Conservation (phyloP, 2,113 vertebrate species). For the Sprattus sprattus region DNA sequence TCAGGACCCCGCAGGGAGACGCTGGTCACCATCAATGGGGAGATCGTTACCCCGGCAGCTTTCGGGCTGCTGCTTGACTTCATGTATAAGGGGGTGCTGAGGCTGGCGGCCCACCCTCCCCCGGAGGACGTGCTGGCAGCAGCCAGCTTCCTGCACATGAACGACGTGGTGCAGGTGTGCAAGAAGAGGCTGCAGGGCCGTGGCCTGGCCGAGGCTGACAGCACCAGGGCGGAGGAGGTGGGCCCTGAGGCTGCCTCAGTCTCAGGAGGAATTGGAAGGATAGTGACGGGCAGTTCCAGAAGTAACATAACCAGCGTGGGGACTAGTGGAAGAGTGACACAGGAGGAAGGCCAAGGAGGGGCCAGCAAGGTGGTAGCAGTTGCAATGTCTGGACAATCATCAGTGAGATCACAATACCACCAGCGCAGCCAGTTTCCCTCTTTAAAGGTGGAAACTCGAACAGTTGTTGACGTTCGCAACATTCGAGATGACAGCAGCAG, state of each 20-base stretch:
- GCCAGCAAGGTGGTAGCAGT: slow-evolving; percentile 34
- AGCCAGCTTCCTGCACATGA: slow-evolving; percentile 95
- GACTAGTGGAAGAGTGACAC: background rate
- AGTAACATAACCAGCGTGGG: slow-evolving; percentile 20
- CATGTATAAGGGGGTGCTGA: slow-evolving; percentile 88
- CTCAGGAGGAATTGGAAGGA: background rate
- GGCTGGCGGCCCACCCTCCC: slow-evolving; percentile 76
- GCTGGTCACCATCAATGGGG: slow-evolving; percentile 84
- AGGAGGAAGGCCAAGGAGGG: slow-evolving; percentile 22
- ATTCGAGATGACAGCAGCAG: slow-evolving; percentile 12
- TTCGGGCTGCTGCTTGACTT: slow-evolving; percentile 90
- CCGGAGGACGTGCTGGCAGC: slow-evolving; percentile 91
- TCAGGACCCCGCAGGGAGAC: slow-evolving; percentile 57
- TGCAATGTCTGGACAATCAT: slow-evolving; percentile 34
- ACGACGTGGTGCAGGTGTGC: slow-evolving; percentile 91
- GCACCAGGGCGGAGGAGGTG: slow-evolving; percentile 86
- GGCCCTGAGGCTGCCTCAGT: background rate
- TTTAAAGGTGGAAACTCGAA: slow-evolving; percentile 32
- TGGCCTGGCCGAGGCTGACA: slow-evolving; percentile 85
- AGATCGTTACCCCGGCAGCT: slow-evolving; percentile 88
- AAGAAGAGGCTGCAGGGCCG: slow-evolving; percentile 85
- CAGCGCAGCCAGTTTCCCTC: slow-evolving; percentile 43
- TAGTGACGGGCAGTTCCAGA: background rate
- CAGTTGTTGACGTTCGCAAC: slow-evolving; percentile 17
- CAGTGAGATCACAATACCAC: slow-evolving; percentile 24